Conservation (phyloP, 2,113 vertebrate species). For the Gavialis gangeticus region DNA sequence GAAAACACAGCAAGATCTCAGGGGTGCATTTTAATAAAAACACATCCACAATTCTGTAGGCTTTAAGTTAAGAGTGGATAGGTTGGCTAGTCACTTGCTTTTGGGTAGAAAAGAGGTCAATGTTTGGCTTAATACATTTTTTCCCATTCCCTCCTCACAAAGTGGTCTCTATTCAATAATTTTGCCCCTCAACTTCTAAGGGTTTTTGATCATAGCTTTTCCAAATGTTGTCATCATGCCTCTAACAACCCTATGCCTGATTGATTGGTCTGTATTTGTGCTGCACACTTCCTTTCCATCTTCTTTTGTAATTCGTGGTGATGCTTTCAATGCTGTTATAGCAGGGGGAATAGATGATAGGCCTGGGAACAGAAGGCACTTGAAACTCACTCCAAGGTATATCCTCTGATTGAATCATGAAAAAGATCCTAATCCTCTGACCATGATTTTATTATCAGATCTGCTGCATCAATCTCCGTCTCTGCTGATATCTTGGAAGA, state of each 20-base stretch:
- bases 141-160: not conserved
- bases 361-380: not conserved
- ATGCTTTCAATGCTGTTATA: not conserved
- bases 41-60: fast-evolving
- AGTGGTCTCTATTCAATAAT: not conserved
- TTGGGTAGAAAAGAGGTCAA: not conserved
- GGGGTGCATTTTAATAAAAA: not conserved
- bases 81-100: not conserved
- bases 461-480: not conserved
- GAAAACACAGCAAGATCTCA: not conserved
- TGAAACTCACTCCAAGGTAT: not conserved
- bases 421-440: not conserved
- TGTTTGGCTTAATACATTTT: not conserved
- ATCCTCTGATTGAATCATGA: not conserved
- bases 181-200: not conserved
- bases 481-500: not conserved
- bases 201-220: not conserved
- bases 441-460: not conserved
- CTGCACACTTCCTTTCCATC: slow-evolving; percentile 9
- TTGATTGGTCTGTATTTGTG: not conserved
- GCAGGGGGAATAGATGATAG: not conserved
- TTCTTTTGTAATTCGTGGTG: not conserved
- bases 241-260: not conserved
- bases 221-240: not conserved
- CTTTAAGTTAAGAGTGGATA: not conserved